phyloP scores from a whole-genome alignment of 1,140 invertebrate genomes.

The Apocrypta bakeri region DNA sequence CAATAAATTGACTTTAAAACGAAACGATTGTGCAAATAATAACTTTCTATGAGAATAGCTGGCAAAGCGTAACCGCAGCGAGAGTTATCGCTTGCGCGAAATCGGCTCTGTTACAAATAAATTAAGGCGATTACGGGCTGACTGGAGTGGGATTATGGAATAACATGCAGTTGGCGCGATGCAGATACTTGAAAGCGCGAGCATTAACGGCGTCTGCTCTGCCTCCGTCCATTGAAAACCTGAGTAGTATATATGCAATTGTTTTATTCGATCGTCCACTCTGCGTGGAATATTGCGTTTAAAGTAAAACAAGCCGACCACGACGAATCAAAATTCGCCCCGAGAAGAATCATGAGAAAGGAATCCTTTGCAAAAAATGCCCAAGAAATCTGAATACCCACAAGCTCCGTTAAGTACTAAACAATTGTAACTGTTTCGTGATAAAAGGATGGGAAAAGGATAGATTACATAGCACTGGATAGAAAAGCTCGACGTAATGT shows the following conservation, averaged over 20 bases:
- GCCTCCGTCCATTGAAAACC: neutral
- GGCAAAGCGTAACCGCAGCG: neutral
- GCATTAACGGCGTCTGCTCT: neutral
- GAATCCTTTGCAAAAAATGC: too few species aligned
- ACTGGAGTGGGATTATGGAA: neutral
- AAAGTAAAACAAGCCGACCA: neutral
- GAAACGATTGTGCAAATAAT: slow-evolving; percentile 4
- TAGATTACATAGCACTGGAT: neutral
- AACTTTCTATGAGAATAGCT: neutral
- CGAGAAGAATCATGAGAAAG: too few species aligned
- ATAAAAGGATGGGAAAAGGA: neutral
- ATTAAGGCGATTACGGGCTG: neutral
- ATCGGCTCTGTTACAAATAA: slow-evolving; percentile 21
- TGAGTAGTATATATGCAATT: too few species aligned
- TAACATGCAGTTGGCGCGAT: neutral
- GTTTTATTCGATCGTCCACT: neutral
- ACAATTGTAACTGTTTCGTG: slow-evolving; percentile 17
- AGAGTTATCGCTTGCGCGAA: slow-evolving; percentile 1
- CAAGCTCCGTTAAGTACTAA: neutral
- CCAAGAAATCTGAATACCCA: neutral
- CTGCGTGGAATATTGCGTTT: neutral
- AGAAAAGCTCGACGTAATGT: neutral
- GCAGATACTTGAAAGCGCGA: neutral
- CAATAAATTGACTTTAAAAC: slow-evolving; percentile 20
- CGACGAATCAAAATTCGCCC: too few species aligned